Percentiles rank a stretch among this genome's conserved stretches.
Conservation (phyloP, 2,888 invertebrate genomes). For the Pteria penguin region DNA sequence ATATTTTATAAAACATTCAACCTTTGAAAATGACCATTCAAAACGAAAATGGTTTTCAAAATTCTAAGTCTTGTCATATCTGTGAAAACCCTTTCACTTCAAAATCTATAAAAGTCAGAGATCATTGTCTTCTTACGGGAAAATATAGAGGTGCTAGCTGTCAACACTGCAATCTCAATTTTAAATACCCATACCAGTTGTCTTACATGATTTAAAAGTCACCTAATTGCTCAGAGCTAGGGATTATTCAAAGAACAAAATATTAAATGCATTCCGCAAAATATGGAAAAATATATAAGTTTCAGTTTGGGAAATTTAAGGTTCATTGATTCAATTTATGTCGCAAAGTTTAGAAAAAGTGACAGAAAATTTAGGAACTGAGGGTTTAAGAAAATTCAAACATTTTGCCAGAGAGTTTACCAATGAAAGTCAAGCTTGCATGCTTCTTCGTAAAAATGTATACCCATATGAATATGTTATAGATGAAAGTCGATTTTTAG, state of each 20-base stretch:
- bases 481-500: constrained; percentile 25
- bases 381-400: neutral
- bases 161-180: too few relatives aligned
- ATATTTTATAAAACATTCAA: too few relatives aligned
- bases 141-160: too few relatives aligned
- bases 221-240: too few relatives aligned
- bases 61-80: too few relatives aligned
- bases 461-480: constrained; percentile 73
- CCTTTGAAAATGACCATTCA: too few relatives aligned
- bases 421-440: neutral
- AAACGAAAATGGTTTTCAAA: too few relatives aligned
- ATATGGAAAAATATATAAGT: constrained; percentile 60
- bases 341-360: too few relatives aligned
- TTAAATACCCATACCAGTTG: constrained; percentile 42
- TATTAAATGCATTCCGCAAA: constrained; percentile 49
- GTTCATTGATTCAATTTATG: too few relatives aligned
- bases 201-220: constrained; percentile 48
- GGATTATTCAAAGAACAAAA: constrained; percentile 27
- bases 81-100: too few relatives aligned
- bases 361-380: too few relatives aligned
- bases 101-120: constrained; percentile 9
- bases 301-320: constrained; percentile 36
- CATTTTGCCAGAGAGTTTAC: constrained; percentile 1
- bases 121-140: constrained; percentile 11
- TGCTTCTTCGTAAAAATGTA: constrained; percentile 64